Percentiles rank a stretch among this genome's conserved stretches.
Evolutionary conservation across 2,113 vertebrate species (phyloP).

Genomic region (Zosterops japonicus): DNA sequence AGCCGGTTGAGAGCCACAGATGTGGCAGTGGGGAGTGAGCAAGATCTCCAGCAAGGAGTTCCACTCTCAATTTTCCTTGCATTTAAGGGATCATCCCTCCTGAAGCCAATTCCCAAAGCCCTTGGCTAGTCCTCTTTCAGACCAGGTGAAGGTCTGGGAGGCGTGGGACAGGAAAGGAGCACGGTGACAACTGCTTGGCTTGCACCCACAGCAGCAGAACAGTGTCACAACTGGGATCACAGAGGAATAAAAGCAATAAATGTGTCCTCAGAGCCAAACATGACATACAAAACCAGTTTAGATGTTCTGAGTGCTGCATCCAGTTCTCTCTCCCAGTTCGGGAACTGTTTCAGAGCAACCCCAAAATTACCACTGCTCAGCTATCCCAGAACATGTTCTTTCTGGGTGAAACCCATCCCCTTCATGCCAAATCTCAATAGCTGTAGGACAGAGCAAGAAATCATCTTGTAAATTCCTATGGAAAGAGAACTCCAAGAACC

Average conservation of each 20-base stretch:
- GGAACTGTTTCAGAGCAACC: not conserved
- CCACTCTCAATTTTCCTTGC: not conserved
- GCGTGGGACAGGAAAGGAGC: not conserved
- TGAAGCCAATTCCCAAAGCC: not conserved
- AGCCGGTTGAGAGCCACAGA: not conserved
- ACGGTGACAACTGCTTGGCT: not conserved
- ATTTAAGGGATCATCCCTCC: not conserved
- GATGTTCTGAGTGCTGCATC: rapidly evolving
- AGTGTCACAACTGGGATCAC: too few species aligned
- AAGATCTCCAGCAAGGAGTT: not conserved
- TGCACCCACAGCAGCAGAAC: not conserved
- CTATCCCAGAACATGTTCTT: not conserved
- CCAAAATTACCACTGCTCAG: not conserved
- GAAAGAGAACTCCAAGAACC: not conserved
- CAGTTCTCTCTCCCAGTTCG: rapidly evolving
- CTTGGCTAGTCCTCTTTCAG: not conserved
- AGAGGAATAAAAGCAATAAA: not conserved
- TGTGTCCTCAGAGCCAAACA: not conserved
- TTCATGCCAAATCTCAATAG: not conserved
- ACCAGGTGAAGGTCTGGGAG: not conserved
- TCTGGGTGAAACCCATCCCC: not conserved
- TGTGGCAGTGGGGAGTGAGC: rapidly evolving
- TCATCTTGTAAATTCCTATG: not conserved
- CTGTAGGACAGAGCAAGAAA: not conserved
- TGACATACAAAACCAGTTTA: rapidly evolving